Evolutionary conservation across 2,888 invertebrate species (phyloP).

Genomic region (Podotricha telesiphe): DNA sequence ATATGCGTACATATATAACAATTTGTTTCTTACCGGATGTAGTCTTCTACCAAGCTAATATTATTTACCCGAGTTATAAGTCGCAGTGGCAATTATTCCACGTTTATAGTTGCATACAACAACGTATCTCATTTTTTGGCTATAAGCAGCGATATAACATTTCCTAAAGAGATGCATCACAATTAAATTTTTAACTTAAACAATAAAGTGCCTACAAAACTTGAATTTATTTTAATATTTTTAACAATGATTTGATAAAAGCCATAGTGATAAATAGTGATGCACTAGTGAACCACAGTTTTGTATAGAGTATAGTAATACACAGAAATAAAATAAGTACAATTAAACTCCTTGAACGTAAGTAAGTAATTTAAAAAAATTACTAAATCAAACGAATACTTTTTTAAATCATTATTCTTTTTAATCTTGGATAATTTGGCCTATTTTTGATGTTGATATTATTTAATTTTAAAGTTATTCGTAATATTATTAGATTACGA

Average conservation of each 20-base stretch:
- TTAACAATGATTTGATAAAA: background rate
- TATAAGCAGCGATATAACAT: background rate
- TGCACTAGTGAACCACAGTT: no score
- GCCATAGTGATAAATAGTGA: no score
- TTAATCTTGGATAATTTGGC: no score
- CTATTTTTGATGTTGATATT: no score
- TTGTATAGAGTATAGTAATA: no score
- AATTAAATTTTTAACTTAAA: background rate
- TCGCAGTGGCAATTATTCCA: constrained; percentile 1
- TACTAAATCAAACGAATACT: no score
- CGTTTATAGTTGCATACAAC: background rate
- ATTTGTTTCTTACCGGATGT: background rate
- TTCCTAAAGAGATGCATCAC: background rate
- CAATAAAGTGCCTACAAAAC: background rate
- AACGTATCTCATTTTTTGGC: background rate
- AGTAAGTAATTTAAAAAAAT: no score
- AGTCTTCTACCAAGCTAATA: constrained; percentile 11
- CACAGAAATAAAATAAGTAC: no score
- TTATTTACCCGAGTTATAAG: constrained; percentile 1
- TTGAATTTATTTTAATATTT: background rate
- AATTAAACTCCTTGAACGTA: no score
- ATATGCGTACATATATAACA: background rate
- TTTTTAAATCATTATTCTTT: no score
- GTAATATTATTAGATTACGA: no score
- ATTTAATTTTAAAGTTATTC: no score